Conservation (phyloP, 1,140 invertebrate species). For the Scaptomyza hsui region DNA sequence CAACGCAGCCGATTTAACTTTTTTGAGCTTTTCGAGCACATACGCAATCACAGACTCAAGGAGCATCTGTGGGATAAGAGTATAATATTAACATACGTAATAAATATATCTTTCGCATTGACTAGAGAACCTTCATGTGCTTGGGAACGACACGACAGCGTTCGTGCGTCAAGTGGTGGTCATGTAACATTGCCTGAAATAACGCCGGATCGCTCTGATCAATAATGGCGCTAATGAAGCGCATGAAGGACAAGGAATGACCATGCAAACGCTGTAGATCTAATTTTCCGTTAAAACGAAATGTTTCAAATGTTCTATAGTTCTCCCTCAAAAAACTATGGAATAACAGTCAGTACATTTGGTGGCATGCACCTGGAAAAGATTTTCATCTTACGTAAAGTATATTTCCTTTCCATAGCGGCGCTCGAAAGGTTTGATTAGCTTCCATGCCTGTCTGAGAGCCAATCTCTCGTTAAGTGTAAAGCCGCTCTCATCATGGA, state of each 20-base stretch:
- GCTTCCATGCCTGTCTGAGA: conserved; percentile 48
- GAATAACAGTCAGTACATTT: not conserved
- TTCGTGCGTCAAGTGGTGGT: conserved; percentile 36
- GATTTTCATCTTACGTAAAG: conserved; percentile 20
- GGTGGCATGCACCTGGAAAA: not conserved
- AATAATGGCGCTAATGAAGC: conserved; percentile 52
- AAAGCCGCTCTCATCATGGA: conserved; percentile 53
- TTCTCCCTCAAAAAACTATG: conserved; percentile 46
- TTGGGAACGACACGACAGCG: conserved; percentile 12
- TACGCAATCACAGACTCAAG: conserved; percentile 36
- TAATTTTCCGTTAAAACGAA: conserved; percentile 13
- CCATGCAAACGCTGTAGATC: conserved; percentile 45
- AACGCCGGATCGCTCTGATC: conserved; percentile 44
- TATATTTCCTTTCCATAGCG: conserved; percentile 52
- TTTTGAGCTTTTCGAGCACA: conserved; percentile 36
- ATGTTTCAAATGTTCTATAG: conserved; percentile 35
- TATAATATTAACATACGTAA: not conserved
- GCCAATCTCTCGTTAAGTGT: conserved; percentile 51
- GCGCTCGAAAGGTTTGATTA: conserved; percentile 45
- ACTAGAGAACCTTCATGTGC: conserved; percentile 33
- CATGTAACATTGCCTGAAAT: conserved; percentile 46
- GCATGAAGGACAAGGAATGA: conserved; percentile 43
- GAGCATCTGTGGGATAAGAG: conserved; percentile 30
- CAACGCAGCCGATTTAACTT: conserved; percentile 51
- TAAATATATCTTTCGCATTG: not conserved